phyloP scores from a whole-genome alignment of 2,113 vertebrate species.

The Crotophaga sulcirostris region DNA sequence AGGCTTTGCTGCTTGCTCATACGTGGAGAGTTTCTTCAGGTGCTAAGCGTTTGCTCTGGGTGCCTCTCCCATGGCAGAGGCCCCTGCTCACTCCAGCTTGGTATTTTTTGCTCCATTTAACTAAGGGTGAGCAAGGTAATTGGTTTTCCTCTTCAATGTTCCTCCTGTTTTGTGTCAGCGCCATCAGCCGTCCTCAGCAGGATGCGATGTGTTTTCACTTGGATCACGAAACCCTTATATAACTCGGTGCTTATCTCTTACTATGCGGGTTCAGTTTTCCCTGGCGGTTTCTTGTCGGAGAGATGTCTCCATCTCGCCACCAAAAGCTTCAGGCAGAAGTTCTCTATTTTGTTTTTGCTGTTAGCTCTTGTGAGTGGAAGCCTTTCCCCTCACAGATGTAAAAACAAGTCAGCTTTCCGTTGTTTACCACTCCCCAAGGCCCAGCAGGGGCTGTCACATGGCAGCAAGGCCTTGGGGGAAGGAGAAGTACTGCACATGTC shows the following conservation, averaged over 20 bases:
- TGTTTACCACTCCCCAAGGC: not conserved
- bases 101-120: conserved; percentile 23
- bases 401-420: not conserved
- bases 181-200: not conserved
- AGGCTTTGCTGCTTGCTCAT: not conserved
- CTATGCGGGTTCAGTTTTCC: rapidly evolving
- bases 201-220: not conserved
- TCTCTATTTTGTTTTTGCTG: not conserved
- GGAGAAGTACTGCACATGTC: not conserved
- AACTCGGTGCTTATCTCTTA: not conserved
- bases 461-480: not conserved
- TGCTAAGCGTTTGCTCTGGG: rapidly evolving
- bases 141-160: not conserved
- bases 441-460: rapidly evolving
- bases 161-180: not conserved
- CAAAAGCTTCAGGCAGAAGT: not conserved
- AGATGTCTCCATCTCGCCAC: not conserved
- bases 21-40: not conserved
- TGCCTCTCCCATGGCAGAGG: not conserved
- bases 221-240: not conserved
- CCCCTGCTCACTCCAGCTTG: not conserved
- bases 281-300: not conserved
- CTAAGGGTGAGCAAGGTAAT: not conserved
- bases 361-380: rapidly evolving
- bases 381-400: not conserved